phyloP scores from a whole-genome alignment of 1,140 invertebrate species.

The Cherax destructor region DNA sequence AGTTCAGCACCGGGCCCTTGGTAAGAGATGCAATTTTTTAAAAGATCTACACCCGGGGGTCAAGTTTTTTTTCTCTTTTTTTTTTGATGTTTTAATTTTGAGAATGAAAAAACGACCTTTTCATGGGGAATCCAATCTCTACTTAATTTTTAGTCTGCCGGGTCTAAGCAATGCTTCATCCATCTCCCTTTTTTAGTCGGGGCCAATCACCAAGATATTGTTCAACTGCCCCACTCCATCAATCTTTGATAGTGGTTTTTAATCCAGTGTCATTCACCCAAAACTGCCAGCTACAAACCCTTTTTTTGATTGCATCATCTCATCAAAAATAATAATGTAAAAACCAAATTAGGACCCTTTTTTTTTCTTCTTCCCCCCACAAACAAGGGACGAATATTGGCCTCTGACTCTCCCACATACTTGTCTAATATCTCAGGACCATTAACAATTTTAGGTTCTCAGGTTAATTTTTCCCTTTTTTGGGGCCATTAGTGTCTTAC shows the following conservation, averaged over 20 bases:
- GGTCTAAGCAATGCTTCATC: constrained; percentile 98
- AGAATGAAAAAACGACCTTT: constrained; percentile 85
- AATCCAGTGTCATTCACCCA: constrained; percentile 99
- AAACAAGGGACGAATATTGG: constrained; percentile 96
- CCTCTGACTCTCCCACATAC: constrained; percentile 99
- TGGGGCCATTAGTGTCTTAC: constrained; percentile 98
- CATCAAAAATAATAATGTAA: constrained; percentile 99
- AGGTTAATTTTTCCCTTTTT: constrained; percentile 99
- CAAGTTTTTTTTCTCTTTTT: constrained; percentile 95
- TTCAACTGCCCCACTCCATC: constrained; percentile 99
- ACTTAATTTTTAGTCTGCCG: constrained; percentile 98
- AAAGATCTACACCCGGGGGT: constrained; percentile 88
- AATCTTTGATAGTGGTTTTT: constrained; percentile 98
- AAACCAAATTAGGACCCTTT: constrained; percentile 95
- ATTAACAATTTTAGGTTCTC: constrained; percentile 99
- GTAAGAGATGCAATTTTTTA: constrained; percentile 90
- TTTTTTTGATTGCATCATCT: constrained; percentile 99
- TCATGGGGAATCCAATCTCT: constrained; percentile 99
- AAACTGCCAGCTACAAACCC: constrained; percentile 95
- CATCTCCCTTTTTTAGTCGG: constrained; percentile 96
- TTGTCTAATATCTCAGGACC: constrained; percentile 99
- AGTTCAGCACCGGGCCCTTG: constrained; percentile 99
- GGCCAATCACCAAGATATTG: constrained; percentile 98
- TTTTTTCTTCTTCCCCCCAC: constrained; percentile 98
- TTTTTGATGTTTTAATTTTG: constrained; percentile 95